These are phyloP conservation scores for Orientallactaga sibirica DNA, from an alignment of 2,797 vertebrate species.

Conservation along the genomic window DNA sequence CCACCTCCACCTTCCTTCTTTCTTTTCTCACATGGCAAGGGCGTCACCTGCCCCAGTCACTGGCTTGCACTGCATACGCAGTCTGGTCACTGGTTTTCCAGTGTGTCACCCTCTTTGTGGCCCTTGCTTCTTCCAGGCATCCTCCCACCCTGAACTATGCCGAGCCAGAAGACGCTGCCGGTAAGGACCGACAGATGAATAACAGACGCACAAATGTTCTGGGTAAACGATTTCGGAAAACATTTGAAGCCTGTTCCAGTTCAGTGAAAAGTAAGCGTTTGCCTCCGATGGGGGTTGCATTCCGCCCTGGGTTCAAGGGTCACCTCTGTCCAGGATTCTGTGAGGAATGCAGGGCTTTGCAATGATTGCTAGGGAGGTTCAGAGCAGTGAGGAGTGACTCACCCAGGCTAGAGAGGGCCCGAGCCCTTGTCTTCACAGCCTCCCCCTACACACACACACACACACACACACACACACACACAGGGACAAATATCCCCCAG, in stretches of 20 bases:
- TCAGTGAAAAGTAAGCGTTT: background rate
- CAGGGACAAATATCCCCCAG: background rate
- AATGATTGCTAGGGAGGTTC: background rate
- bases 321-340: constrained; percentile 25
- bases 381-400: background rate
- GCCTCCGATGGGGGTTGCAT: background rate
- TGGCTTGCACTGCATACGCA: rapidly evolving
- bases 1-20: no score
- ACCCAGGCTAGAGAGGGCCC: background rate
- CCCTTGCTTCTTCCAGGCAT: rapidly evolving
- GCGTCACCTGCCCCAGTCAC: rapidly evolving
- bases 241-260: background rate
- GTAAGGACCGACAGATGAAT: background rate
- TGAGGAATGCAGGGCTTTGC: background rate
- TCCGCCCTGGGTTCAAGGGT: constrained; percentile 13
- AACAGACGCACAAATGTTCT: constrained; percentile 21
- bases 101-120: rapidly evolving
- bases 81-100: background rate
- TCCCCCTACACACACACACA: no score
- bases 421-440: background rate
- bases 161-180: background rate
- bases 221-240: background rate
- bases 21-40: no score
- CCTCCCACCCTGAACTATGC: background rate
- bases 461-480: no score